These are phyloP conservation scores for Athripsodes cinereus DNA, from an alignment of 2,888 invertebrate species.

Conservation along the genomic window DNA sequence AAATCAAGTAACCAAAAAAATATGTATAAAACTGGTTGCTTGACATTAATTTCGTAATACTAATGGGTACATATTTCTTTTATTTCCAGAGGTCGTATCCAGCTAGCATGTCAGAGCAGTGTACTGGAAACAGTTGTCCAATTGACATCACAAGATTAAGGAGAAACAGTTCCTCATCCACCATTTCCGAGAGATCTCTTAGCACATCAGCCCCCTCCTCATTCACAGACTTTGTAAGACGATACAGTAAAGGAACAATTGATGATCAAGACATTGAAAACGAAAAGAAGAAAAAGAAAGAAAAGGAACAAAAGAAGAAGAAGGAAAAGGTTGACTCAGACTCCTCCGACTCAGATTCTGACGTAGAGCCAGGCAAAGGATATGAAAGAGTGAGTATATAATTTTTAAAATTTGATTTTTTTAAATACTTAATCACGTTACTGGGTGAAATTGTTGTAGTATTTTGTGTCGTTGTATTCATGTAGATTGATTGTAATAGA, in stretches of 20 bases:
- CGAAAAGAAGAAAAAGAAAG: constrained; percentile 37
- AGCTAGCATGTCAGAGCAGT: constrained; percentile 4
- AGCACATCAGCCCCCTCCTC: constrained; percentile 11
- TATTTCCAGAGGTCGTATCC: constrained; percentile 15
- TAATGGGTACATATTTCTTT: constrained; percentile 5
- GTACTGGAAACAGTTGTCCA: constrained; percentile 24
- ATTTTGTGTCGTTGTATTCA: too few species aligned
- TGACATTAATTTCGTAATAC: not conserved
- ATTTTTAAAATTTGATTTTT: too few species aligned
- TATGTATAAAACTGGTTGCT: too few species aligned
- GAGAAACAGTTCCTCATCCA: constrained; percentile 6
- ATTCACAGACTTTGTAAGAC: constrained; percentile 3
- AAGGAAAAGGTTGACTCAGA: constrained; percentile 39
- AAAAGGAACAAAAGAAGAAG: constrained; percentile 34
- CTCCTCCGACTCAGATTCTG: constrained; percentile 53
- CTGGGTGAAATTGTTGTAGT: too few species aligned
- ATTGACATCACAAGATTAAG: constrained; percentile 18
- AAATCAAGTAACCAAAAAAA: too few species aligned
- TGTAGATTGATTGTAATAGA: too few species aligned
- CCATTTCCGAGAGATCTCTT: constrained; percentile 1
- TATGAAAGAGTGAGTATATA: constrained; percentile 41
- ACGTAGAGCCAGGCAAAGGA: constrained; percentile 43
- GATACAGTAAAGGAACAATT: constrained; percentile 16
- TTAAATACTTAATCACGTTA: too few species aligned
- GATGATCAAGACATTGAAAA: constrained; percentile 9